phyloP scores from a whole-genome alignment of 2,797 vertebrate species.

The Phataginus tetradactyla region DNA sequence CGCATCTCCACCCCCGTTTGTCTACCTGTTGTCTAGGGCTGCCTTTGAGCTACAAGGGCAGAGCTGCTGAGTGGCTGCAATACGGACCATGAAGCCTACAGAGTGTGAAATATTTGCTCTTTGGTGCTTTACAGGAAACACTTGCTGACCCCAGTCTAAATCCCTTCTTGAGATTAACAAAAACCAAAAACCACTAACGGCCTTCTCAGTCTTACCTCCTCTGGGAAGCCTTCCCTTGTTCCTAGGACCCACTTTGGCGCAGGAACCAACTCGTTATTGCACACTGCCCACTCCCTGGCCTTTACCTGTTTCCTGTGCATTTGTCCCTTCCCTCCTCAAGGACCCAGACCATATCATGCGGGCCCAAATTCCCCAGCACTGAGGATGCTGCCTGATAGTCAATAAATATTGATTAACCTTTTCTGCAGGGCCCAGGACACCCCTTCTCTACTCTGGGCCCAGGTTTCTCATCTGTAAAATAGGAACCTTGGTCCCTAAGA shows the following conservation, averaged over 20 bases:
- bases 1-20: background rate
- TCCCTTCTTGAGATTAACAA: background rate
- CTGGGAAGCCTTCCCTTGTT: background rate
- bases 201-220: background rate
- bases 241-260: background rate
- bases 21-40: background rate
- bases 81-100: background rate
- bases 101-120: background rate
- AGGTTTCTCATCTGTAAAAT: background rate
- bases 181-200: background rate
- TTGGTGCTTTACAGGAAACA: background rate
- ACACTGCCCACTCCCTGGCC: fast-evolving
- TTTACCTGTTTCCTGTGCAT: fast-evolving
- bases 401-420: background rate
- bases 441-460: background rate
- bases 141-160: background rate
- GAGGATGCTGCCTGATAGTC: fast-evolving
- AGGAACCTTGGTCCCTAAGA: background rate
- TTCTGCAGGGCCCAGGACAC: background rate
- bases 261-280: background rate
- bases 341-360: background rate
- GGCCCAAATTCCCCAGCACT: background rate
- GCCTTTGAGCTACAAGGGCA: fast-evolving
- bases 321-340: background rate
- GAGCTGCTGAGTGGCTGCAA: background rate